Conservation (phyloP, 2,113 vertebrate genomes). For the Asarcornis scutulata region DNA sequence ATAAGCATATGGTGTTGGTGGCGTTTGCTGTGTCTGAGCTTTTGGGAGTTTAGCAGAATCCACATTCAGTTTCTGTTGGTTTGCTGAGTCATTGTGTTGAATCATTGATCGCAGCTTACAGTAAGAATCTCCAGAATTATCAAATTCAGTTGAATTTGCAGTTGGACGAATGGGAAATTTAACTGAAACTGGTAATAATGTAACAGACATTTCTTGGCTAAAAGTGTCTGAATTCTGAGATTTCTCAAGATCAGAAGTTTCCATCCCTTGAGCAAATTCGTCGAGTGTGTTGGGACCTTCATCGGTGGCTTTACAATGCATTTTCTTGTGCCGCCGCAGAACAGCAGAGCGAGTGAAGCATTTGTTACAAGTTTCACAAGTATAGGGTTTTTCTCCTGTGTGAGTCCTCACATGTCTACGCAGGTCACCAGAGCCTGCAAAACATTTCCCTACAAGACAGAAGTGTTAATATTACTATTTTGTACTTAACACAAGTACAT, state of each 20-base stretch:
- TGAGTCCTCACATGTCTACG: constrained; percentile 91
- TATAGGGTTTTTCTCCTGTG: constrained; percentile 93
- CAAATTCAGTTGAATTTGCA: constrained; percentile 1
- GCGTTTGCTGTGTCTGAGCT: constrained; percentile 30
- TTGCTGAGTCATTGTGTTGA: constrained; percentile 69
- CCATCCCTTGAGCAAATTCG: constrained; percentile 2
- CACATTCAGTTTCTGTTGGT: constrained; percentile 71
- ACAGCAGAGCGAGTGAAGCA: constrained; percentile 93
- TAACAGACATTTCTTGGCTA: constrained; percentile 64
- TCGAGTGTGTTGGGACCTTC: neutral
- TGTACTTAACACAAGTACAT: neutral
- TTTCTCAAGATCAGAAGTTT: constrained; percentile 67
- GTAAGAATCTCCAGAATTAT: constrained; percentile 44
- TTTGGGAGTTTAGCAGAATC: constrained; percentile 78
- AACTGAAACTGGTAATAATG: constrained; percentile 53
- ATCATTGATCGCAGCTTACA: constrained; percentile 78
- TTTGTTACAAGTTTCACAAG: constrained; percentile 88
- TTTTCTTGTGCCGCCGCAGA: constrained; percentile 85
- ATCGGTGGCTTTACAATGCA: constrained; percentile 78
- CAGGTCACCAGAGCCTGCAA: constrained; percentile 92
- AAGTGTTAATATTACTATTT: neutral
- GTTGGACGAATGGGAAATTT: constrained; percentile 51
- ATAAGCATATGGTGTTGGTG: constrained; percentile 23
- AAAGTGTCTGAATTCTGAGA: constrained; percentile 74
- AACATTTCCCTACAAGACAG: constrained; percentile 84